These are phyloP conservation scores for Puntigrus tetrazona DNA, from an alignment of 2,113 vertebrate genomes.

Conservation along the genomic window DNA sequence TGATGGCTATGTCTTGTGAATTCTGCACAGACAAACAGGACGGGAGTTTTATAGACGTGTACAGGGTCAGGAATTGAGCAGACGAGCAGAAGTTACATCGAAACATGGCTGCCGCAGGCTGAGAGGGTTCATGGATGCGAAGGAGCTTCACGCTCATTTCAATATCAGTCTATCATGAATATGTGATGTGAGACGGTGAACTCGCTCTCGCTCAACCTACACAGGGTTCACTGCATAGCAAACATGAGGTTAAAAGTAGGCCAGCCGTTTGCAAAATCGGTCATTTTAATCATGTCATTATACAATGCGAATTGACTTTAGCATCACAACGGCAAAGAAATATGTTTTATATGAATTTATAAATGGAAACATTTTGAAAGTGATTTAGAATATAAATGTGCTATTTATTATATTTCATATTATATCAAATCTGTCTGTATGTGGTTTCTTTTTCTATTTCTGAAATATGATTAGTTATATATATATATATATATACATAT, in stretches of 20 bases:
- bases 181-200: conserved; percentile 11
- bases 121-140: not conserved
- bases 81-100: conserved; percentile 1
- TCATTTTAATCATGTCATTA: not conserved
- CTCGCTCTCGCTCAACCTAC: not conserved
- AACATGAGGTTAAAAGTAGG: not conserved
- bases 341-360: not conserved
- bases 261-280: not conserved
- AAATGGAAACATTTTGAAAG: not conserved
- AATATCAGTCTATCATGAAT: not conserved
- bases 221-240: not conserved
- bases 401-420: too few relatives aligned
- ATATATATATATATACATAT: too few relatives aligned
- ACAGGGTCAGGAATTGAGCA: conserved; percentile 28
- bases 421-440: accelerated
- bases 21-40: conserved; percentile 38
- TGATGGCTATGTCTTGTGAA: conserved; percentile 38
- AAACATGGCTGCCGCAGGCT: conserved; percentile 24
- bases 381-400: too few relatives aligned
- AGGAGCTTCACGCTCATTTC: not conserved
- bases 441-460: too few relatives aligned
- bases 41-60: conserved; percentile 24
- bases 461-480: too few relatives aligned
- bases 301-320: not conserved
- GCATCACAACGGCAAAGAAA: not conserved